These are phyloP conservation scores for Myotis daubentonii DNA, from an alignment of 2,797 vertebrate genomes.

Conservation along the genomic window DNA sequence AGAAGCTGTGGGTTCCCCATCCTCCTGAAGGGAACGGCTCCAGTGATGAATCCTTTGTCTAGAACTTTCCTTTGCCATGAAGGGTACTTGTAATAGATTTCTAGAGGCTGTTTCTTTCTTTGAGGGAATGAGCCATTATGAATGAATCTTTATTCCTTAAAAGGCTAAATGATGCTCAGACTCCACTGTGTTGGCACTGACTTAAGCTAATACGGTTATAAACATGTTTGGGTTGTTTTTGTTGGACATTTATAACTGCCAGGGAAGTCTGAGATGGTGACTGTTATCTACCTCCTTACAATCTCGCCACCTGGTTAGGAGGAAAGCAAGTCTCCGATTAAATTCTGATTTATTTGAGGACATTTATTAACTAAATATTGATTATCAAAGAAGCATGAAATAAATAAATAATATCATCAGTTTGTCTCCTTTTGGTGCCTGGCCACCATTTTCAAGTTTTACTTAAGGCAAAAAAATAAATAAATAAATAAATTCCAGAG, in stretches of 20 bases:
- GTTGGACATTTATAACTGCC: background rate
- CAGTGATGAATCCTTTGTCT: background rate
- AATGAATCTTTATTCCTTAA: slow-evolving; percentile 5
- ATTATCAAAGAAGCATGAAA: background rate
- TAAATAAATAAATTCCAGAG: background rate
- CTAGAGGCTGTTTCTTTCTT: background rate
- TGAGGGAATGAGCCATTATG: background rate
- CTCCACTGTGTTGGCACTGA: background rate
- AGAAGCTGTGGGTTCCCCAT: background rate
- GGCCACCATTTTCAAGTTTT: background rate
- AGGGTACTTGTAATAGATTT: slow-evolving; percentile 14
- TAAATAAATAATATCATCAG: background rate
- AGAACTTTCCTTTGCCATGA: background rate
- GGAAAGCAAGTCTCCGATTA: background rate
- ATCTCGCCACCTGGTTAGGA: background rate
- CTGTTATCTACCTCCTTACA: background rate
- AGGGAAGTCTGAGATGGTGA: background rate
- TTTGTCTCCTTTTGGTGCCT: background rate
- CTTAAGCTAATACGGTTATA: background rate
- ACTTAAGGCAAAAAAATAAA: background rate
- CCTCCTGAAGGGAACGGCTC: background rate
- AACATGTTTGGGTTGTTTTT: background rate
- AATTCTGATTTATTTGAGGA: slow-evolving; percentile 15
- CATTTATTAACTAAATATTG: slow-evolving; percentile 8
- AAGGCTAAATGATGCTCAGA: background rate